Conservation (phyloP, 2,888 invertebrate genomes). For the Rhagonycha lutea region DNA sequence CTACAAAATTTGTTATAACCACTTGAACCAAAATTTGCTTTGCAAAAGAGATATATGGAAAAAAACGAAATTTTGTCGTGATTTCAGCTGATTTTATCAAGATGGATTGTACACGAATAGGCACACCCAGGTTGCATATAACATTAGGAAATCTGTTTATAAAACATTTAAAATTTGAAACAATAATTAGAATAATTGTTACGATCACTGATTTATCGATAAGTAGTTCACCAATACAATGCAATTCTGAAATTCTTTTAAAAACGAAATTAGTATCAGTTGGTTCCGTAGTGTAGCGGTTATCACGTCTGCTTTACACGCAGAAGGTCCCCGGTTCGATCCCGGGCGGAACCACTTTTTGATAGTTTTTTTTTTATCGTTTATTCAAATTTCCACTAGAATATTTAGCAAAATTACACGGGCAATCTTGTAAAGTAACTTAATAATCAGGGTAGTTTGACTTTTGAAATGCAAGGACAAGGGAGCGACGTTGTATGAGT, state of each 20-base stretch:
- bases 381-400: too few relatives aligned
- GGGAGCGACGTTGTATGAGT: neutral
- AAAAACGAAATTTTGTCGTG: too few relatives aligned
- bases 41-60: too few relatives aligned
- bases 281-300: constrained; percentile 55
- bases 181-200: too few relatives aligned
- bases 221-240: neutral
- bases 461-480: neutral
- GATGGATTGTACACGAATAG: too few relatives aligned
- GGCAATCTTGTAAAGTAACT: neutral
- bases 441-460: neutral
- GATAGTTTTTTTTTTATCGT: neutral
- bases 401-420: neutral
- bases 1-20: too few relatives aligned
- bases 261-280: neutral
- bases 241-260: neutral
- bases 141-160: too few relatives aligned
- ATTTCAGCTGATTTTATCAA: too few relatives aligned
- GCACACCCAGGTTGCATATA: too few relatives aligned
- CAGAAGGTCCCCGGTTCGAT: constrained; percentile 58
- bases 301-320: constrained; percentile 58
- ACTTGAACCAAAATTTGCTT: too few relatives aligned
- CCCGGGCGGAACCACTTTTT: constrained; percentile 54
- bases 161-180: too few relatives aligned
- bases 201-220: too few relatives aligned